Evolutionary conservation across 1,140 invertebrate species (phyloP).

Genomic region (Drosophila sturtevanti): DNA sequence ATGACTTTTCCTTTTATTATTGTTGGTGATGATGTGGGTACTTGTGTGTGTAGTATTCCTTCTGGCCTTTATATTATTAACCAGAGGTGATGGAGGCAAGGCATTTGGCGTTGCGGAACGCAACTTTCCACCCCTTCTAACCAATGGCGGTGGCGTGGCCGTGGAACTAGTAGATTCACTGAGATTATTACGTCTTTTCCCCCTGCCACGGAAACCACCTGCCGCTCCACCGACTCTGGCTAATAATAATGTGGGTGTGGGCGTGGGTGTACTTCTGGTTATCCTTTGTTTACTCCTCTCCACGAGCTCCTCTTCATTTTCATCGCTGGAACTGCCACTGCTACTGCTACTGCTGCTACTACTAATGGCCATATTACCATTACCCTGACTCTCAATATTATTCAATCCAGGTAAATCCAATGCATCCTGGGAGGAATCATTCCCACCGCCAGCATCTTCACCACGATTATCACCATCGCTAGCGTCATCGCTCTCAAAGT

Average conservation of each 20-base stretch:
- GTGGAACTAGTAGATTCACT: constrained; percentile 66
- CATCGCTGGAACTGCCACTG: constrained; percentile 59
- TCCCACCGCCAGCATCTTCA: constrained; percentile 47
- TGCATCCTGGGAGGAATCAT: constrained; percentile 64
- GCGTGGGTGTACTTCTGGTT: constrained; percentile 67
- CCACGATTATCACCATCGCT: constrained; percentile 70
- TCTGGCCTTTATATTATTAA: constrained; percentile 65
- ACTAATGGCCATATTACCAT: constrained; percentile 66
- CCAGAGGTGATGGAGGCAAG: constrained; percentile 41
- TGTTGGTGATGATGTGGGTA: constrained; percentile 33
- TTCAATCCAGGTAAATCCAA: constrained; percentile 62
- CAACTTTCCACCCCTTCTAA: constrained; percentile 53
- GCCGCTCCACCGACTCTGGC: constrained; percentile 29
- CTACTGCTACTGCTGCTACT: constrained; percentile 62
- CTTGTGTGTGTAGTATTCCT: constrained; percentile 51
- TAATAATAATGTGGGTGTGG: constrained; percentile 11
- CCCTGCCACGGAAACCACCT: constrained; percentile 48
- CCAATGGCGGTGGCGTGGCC: constrained; percentile 60
- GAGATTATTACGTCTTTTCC: constrained; percentile 67
- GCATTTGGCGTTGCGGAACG: constrained; percentile 64
- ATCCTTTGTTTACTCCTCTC: constrained; percentile 37
- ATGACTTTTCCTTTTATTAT: constrained; percentile 43
- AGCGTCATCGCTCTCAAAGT: constrained; percentile 78
- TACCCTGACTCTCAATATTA: constrained; percentile 49
- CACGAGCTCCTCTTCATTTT: constrained; percentile 28